Base-by-base conservation (phyloP, 2,888 invertebrate genomes). In the Ectemnius cavifrons region DNA sequence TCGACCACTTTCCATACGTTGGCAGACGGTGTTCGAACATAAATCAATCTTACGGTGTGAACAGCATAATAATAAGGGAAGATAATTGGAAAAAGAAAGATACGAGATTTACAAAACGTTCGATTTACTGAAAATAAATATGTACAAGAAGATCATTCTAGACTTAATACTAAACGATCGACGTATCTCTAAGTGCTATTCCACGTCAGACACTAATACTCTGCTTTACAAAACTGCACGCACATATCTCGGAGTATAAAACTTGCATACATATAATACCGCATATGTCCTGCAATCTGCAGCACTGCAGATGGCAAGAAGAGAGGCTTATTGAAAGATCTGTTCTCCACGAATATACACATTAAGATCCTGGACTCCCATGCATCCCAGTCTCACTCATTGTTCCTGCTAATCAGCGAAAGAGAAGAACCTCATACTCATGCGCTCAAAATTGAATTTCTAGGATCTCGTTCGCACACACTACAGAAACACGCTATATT, bases 131-230 rank as follows among this genome's bases (percentile, higher is more conserved):
- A 20, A 23, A 58, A 58, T 20, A 58, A 58, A 58, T 58, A 58
- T 58, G n/a, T 58, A 58, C 58, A 58, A 58, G 37, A 37, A 52
- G 52, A 16, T 52, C 52, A 5, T 52, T 16, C n/a, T 52, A 52
- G 52, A 16, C 52, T 52, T 52, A 52, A 16, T 16, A 52, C 16
- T 27, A 58, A 58, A 20, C 18, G 18, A 20, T 58, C 52, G 52
- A 16, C 52, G 52, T 0, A 16, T 14, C 52, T 16, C 52, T 52
- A 4, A 5, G n/a, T 4, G 52, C 52, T 52, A 52, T 13, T 52
- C 52, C n/a, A 8, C 37, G 37, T 37, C 37, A 37, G 37, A 37
- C 37, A 37, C 37, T 52, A 52, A 52, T 52, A 52, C 52, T 52
- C 14, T 11, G 4, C 52, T 52, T 16, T 52, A 52, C 52, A 52